Evolutionary conservation across 2,113 vertebrate genomes (phyloP), one percentile per base, ranked within the genome.

Genomic region (Ictalurus punctatus): DNA sequence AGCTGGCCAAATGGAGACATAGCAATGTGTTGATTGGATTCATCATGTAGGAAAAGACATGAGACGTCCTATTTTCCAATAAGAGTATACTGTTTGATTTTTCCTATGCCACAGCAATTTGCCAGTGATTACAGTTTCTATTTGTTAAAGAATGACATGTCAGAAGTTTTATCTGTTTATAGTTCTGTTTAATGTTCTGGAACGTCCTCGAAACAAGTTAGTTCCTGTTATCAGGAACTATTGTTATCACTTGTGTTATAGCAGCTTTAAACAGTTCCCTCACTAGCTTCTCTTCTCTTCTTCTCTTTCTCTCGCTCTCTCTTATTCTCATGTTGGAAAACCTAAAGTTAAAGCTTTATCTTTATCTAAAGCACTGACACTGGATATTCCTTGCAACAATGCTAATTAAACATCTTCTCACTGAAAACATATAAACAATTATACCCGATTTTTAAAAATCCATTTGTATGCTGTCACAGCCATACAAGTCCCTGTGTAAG

Each of bases 1-100:
- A 83, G 56, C 58, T 83, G 81, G 81, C 37, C 58, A 40, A 83
- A 40, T 40, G n/a, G n/a, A 83, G 30, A 34, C 80, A 83, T 37
- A 37, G 80, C 3, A 10, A 61, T 37, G 30, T 37, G 78, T 54
- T 56, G 27, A 30, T 6, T 80, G 13, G 27, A 56, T 30, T 80
- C 27, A n/a, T 54, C 2, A 4, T 61, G 19, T 12, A 61, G 56
- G 54, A 40, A 83, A 83, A 58, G 17, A 58, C 73, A 48, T 7
- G 25, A 79, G 44, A 48, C 14, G 48, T 30, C 13, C 14, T 80
- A 19, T 80, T 80, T 80, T 56, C 23, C 48, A 80, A 19, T 19
- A 54, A 17, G 27, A 80, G 6, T 27, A 8, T 56, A n/a, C 74
- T 52, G 74, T 54, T 80, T 48, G 48, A 27, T 48, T 78, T 48